phyloP scores from a whole-genome alignment of 2,113 vertebrate species.

The Saimiri boliviensis region DNA sequence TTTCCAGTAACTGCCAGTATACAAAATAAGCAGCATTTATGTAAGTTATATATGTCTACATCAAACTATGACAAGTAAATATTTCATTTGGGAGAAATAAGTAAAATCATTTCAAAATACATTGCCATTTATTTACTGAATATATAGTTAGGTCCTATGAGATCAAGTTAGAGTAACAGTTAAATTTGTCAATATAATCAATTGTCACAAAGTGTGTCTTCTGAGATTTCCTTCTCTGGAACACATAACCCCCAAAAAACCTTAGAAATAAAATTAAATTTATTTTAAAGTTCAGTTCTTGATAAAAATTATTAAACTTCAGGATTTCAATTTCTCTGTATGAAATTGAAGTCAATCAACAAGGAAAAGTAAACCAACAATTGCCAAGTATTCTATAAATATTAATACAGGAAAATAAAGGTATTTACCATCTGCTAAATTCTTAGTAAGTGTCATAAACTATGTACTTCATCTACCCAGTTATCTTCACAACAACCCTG shows the following conservation, averaged over 20 bases:
- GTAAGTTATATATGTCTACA: background rate
- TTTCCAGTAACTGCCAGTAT: background rate
- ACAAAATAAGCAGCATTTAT: background rate
- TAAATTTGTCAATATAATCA: background rate
- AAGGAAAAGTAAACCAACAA: background rate
- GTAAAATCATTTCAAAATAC: background rate
- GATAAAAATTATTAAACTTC: background rate
- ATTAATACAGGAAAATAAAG: background rate
- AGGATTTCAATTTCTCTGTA: background rate
- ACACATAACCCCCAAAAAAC: background rate
- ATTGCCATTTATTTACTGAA: background rate
- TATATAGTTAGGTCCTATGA: background rate
- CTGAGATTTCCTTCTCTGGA: background rate
- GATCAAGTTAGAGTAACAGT: background rate
- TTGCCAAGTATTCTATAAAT: background rate
- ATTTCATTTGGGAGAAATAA: background rate
- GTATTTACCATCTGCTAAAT: background rate
- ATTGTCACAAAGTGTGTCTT: background rate
- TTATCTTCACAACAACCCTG: background rate
- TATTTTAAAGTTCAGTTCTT: background rate
- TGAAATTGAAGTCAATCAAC: background rate
- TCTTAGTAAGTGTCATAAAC: background rate
- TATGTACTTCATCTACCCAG: background rate
- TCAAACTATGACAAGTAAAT: background rate
- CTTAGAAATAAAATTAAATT: background rate